Evolutionary conservation across 2,888 invertebrate species (phyloP).

Genomic region (Belgica antarctica): DNA sequence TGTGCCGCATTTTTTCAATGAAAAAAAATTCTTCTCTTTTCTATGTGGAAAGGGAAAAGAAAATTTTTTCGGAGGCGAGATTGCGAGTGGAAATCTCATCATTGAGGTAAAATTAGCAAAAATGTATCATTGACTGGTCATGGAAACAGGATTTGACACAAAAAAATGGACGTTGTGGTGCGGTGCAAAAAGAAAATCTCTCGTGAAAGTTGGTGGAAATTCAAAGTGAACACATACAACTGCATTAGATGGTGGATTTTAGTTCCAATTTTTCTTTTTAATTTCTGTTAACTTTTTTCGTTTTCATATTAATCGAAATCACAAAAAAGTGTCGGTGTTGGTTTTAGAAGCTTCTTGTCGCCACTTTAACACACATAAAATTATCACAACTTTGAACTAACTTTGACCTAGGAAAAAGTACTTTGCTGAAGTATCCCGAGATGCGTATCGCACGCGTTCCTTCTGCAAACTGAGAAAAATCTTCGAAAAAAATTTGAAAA

Average conservation of each 20-base stretch:
- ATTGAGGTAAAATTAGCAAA: conserved; percentile 23
- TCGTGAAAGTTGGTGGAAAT: no score
- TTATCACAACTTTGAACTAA: not conserved
- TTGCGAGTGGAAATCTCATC: conserved; percentile 33
- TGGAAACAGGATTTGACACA: conserved; percentile 4
- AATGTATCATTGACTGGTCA: not conserved
- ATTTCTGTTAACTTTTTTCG: conserved; percentile 31
- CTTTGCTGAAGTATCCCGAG: conserved; percentile 24
- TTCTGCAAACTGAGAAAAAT: conserved; percentile 40
- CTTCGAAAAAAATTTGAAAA: conserved; percentile 23
- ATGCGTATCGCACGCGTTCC: conserved; percentile 43
- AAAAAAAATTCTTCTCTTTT: conserved; percentile 14
- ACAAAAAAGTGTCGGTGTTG: no score
- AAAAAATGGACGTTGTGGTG: not conserved
- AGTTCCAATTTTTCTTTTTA: conserved; percentile 24
- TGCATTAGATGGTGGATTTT: conserved; percentile 39
- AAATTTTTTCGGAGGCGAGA: conserved; percentile 33
- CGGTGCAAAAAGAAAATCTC: conserved; percentile 9
- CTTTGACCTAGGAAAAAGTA: not conserved
- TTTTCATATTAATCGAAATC: conserved; percentile 37
- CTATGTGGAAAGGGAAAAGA: no score
- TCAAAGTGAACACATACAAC: conserved; percentile 37
- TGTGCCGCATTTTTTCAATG: conserved; percentile 44
- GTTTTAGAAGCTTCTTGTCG: no score
- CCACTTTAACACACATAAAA: not conserved